phyloP scores from a whole-genome alignment of 2,797 vertebrate genomes.

The Morelia viridis region DNA sequence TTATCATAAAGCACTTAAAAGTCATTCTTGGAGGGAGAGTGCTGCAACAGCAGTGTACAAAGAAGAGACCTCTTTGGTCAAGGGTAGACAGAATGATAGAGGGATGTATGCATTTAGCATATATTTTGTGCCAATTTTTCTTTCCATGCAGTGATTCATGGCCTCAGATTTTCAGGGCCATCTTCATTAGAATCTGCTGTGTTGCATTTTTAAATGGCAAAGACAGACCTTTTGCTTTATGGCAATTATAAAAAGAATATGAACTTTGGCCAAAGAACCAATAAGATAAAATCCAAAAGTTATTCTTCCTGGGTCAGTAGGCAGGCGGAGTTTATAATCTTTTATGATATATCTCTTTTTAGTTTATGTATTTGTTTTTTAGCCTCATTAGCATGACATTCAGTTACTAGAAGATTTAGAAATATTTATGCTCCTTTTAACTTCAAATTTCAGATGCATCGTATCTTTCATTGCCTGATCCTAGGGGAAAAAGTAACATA shows the following conservation, averaged over 20 bases:
- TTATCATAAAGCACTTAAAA: background rate
- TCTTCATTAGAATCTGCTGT: conserved; percentile 55
- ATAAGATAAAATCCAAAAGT: conserved; percentile 43
- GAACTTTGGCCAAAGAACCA: conserved; percentile 53
- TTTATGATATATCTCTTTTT: conserved; percentile 20
- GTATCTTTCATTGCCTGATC: background rate
- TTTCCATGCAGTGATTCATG: conserved; percentile 56
- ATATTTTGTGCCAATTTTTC: conserved; percentile 41
- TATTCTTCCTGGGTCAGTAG: conserved; percentile 41
- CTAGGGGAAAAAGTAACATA: background rate
- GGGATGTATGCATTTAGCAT: background rate
- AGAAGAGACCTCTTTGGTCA: conserved; percentile 23
- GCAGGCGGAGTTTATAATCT: conserved; percentile 43
- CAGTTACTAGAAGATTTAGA: conserved; percentile 19
- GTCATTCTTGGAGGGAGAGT: conserved; percentile 21
- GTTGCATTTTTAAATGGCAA: conserved; percentile 53
- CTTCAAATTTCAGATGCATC: background rate
- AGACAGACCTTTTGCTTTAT: conserved; percentile 46
- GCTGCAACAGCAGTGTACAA: background rate
- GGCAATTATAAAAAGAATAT: conserved; percentile 52
- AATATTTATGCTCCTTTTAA: background rate
- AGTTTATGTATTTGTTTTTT: conserved; percentile 24
- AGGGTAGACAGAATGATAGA: conserved; percentile 7
- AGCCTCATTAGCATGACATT: conserved; percentile 32
- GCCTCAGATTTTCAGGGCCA: conserved; percentile 55